Evolutionary conservation across 2,797 vertebrate genomes (phyloP), one percentile per base, ranked within the genome.

Genomic region (Rhinophrynus dorsalis): DNA sequence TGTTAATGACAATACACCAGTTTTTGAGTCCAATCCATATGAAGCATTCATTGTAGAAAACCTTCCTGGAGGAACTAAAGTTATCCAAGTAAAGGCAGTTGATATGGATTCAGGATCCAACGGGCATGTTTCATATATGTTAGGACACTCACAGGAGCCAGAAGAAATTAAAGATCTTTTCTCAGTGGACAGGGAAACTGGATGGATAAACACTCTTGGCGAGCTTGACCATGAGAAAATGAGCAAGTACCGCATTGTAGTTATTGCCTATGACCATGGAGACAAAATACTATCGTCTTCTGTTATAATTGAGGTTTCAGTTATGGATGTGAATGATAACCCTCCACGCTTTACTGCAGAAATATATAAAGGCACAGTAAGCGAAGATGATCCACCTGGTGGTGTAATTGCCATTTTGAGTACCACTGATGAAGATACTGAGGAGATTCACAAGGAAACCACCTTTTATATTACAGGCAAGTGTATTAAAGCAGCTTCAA

Each of bases 331-430:
- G 62, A 99, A 99, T 2, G 97, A 99, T 80, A 99, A 91, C 68
- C 92, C 97, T 0, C 97, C 97, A 0, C 92, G 92, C 27, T 99
- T 99, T 76, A 97, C 94, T 1, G 97, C 97, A 0, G 96, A 97
- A 85, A 94, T 99, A 73, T 99, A 99, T 79, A 99, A 98, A 80
- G 97, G 97, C 65, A 98, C 96, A 0, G 96, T 99, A 76, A 99
- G 96, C 27, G 97, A 99, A 78, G 96, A 97, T 45, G 96, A 98
- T 73, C 95, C 94, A 13, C 91, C 92, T 0, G 94, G 95, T 1
- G 96, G 96, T 0, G 92, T 99, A 8, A 94, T 99, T 7, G 97
- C 97, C 47, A 97, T 99, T 76, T 77, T 99, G 55, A 97, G 96
- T 81, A 98, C 96, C 44, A 95, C 91, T 0, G 97, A 99, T 48